Evolutionary conservation across 2,113 vertebrate species (phyloP).

Genomic region (Promerops cafer): DNA sequence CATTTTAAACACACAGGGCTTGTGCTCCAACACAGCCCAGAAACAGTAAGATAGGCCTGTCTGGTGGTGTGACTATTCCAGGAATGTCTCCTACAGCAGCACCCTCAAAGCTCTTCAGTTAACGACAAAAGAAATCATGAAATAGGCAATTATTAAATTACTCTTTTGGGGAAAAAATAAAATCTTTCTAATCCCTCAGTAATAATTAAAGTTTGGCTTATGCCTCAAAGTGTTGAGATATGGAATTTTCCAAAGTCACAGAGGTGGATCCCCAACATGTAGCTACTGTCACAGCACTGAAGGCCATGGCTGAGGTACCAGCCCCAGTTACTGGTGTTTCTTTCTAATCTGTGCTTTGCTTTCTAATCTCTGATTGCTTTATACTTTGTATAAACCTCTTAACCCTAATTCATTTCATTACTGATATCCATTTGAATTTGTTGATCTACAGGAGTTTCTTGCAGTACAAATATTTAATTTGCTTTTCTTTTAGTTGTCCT

Average conservation of each 20-base stretch:
- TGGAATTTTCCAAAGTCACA: not conserved
- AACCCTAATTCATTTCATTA: not conserved
- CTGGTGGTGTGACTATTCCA: not conserved
- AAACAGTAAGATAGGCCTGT: not conserved
- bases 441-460: not conserved
- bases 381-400: not conserved
- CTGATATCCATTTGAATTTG: not conserved
- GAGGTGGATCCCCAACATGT: not conserved
- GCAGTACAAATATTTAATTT: not conserved
- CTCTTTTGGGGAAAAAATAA: accelerated
- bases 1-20: constrained; percentile 20
- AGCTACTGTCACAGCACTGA: not conserved
- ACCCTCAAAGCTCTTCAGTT: not conserved
- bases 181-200: not conserved
- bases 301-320: not conserved
- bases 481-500: not conserved
- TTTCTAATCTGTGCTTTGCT: not conserved
- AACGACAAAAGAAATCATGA: not conserved
- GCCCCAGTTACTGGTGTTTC: not conserved
- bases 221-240: not conserved
- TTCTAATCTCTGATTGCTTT: not conserved
- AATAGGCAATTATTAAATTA: not conserved
- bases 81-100: not conserved
- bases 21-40: not conserved
- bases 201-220: not conserved